phyloP scores from a whole-genome alignment of 2,888 invertebrate genomes.

The Lobophora halterata region DNA sequence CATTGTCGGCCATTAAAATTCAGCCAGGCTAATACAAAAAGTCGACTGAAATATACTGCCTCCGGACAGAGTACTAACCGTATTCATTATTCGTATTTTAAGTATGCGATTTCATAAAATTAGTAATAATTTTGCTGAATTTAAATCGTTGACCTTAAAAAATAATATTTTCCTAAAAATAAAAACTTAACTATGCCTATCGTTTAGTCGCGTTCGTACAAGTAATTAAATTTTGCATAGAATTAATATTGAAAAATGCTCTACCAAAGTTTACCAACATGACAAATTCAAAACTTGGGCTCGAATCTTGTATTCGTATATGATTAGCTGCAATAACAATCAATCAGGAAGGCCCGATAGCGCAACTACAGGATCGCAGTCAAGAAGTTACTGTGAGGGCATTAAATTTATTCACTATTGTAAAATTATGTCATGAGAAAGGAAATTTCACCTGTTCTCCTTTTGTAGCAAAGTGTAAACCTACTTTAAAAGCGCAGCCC shows the following conservation, averaged over 20 bases:
- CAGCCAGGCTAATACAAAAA: conserved; percentile 36
- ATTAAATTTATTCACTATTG: neutral
- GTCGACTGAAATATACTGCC: conserved; percentile 40
- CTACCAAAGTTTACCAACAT: conserved; percentile 17
- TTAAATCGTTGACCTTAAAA: neutral
- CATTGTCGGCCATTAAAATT: conserved; percentile 44
- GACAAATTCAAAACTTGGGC: conserved; percentile 31
- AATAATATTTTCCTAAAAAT: neutral
- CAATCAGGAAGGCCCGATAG: conserved; percentile 55
- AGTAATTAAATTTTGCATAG: conserved; percentile 3
- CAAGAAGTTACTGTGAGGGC: neutral
- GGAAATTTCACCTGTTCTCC: too few species aligned
- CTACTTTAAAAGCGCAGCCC: neutral
- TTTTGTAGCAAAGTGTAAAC: too few species aligned
- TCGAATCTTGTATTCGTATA: conserved; percentile 21
- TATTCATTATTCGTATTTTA: conserved; percentile 21
- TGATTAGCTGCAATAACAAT: conserved; percentile 50
- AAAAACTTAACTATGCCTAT: neutral
- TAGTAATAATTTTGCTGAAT: conserved; percentile 10
- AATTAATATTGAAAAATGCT: conserved; percentile 17
- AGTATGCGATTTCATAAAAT: conserved; percentile 17
- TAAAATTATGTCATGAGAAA: too few species aligned
- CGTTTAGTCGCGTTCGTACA: neutral
- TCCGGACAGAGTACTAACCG: conserved; percentile 35
- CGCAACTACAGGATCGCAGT: conserved; percentile 12